Evolutionary conservation across 1,140 invertebrate species (phyloP).

Genomic region (Microplitis mediator): DNA sequence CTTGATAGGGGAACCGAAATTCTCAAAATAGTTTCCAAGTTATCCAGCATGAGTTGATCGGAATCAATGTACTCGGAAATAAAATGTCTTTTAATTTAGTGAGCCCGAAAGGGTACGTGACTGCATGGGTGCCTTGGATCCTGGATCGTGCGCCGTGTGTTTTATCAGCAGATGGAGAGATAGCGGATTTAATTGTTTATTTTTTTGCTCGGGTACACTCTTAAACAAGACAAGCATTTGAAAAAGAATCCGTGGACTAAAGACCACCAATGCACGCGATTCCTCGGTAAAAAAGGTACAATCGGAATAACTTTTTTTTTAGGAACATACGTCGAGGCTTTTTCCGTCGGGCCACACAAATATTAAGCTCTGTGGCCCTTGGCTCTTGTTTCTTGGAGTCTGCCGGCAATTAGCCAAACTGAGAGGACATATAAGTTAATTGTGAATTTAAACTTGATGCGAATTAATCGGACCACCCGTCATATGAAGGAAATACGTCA

Average conservation of each 20-base stretch:
- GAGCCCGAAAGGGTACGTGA: too few relatives aligned
- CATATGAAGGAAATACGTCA: conserved; percentile 7
- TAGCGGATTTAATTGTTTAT: too few relatives aligned
- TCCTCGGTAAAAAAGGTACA: neutral
- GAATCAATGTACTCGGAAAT: too few relatives aligned
- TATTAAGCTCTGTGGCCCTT: neutral
- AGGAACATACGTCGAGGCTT: neutral
- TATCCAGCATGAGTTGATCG: too few relatives aligned
- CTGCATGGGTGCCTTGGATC: too few relatives aligned
- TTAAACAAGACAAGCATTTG: too few relatives aligned
- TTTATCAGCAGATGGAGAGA: too few relatives aligned
- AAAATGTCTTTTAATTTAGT: too few relatives aligned
- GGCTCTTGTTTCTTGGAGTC: neutral
- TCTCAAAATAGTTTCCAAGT: too few relatives aligned
- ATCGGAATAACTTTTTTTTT: conserved; percentile 4
- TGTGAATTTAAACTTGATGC: conserved; percentile 41
- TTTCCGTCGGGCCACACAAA: conserved; percentile 31
- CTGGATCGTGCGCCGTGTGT: too few relatives aligned
- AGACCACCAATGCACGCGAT: conserved; percentile 5
- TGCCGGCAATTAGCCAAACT: conserved; percentile 36
- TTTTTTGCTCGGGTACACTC: too few relatives aligned
- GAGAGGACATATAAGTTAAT: conserved; percentile 44
- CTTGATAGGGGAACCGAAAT: too few relatives aligned
- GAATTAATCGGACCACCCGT: conserved; percentile 24
- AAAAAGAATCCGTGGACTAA: neutral